Evolutionary conservation across 2,113 vertebrate species (phyloP), one percentile per base, ranked within the genome.

Genomic region (Kobus ellipsiprymnus): DNA sequence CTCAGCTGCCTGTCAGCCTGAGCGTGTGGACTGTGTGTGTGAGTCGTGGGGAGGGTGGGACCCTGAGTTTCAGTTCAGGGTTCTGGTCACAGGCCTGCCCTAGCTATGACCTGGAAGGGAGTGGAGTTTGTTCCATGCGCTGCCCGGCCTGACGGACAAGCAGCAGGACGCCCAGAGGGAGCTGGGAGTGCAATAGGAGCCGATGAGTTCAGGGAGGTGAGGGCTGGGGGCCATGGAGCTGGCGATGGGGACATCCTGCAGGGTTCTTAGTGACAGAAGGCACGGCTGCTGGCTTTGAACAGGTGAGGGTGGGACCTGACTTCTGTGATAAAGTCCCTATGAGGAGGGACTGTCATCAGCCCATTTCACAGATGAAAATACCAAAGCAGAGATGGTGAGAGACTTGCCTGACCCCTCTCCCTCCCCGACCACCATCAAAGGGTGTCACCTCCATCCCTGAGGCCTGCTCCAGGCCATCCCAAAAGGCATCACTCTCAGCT

Each of bases 401-500:
- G 30, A 19, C 30, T 67, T 36, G 9, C 78, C 23, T 19, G 6
- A 25, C 2, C 30, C 13, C 10, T 2, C 13, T 1, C n/a, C 40
- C 11, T 54, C 19, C 33, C 33, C 81, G 6, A 25, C 48, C 5
- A 6, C 44, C 33, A 2, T 9, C 6, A 1, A 12, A 21, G 23
- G 13, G 25, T 11, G n/a, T 46, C 23, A 16, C 30, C 54, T 10
- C 48, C 33, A 4, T 10, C 74, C 8, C 14, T 7, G 91, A 0
- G 5, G 13, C 33, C 54, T 9, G 5, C 29, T 16, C 25, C 6
- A 0, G 2, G 25, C 16, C 2, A 1, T 5, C 67, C 25, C 71
- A 1, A n/a, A 23, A 16, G 30, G n/a, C 7, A 15, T 19, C 33
- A n/a, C 25, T 62, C 0, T 17, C 27, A 13, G 62, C 21, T 55